Percentiles rank a stretch among this genome's conserved stretches.
These are phyloP conservation scores for Resseliella maxima DNA, from an alignment of 2,888 invertebrate genomes.

Conservation along the genomic window DNA sequence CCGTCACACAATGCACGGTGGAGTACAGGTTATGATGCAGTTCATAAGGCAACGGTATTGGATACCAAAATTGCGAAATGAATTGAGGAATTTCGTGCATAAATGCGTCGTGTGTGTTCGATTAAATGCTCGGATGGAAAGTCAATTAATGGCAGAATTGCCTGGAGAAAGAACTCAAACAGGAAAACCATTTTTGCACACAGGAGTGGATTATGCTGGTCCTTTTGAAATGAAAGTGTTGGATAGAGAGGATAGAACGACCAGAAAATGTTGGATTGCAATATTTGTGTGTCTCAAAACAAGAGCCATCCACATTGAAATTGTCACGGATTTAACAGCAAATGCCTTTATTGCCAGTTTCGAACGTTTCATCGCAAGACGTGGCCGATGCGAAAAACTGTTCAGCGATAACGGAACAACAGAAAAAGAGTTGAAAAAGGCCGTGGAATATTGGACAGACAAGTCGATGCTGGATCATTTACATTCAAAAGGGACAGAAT, in stretches of 20 bases:
- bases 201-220: constrained; percentile 57
- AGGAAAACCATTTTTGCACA: neutral
- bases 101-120: neutral
- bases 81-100: neutral
- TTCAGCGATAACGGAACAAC: constrained; percentile 62
- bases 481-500: neutral
- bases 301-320: constrained; percentile 59
- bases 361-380: constrained; percentile 60
- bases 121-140: neutral
- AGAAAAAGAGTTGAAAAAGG: constrained; percentile 1
- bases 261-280: constrained; percentile 61
- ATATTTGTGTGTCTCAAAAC: constrained; percentile 61
- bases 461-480: neutral
- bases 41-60: neutral
- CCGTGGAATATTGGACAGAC: neutral
- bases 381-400: constrained; percentile 60
- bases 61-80: neutral
- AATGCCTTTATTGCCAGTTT: constrained; percentile 61
- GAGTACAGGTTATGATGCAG: neutral
- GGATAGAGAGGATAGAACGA: neutral
- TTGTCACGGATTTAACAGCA: constrained; percentile 58
- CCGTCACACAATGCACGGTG: neutral
- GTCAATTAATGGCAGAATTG: neutral
- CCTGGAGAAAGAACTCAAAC: neutral
- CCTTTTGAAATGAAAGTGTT: constrained; percentile 57